Base-by-base conservation (phyloP, 2,888 invertebrate species). In the Sphecodes monilicornis region DNA sequence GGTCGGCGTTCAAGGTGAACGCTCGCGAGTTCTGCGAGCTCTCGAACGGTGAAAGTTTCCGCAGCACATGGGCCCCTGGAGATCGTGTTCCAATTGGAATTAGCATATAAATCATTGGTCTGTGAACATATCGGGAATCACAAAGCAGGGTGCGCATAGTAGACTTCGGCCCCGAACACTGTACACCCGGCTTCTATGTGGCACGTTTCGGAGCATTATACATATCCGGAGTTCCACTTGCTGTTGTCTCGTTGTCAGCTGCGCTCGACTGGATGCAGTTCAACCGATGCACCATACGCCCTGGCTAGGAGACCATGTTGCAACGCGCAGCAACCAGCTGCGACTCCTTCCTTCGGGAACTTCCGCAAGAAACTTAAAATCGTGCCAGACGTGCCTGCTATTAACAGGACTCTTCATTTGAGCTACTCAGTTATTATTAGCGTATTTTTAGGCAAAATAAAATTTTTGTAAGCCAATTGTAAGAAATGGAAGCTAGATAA, bases 211-310 rank as follows among this genome's bases (percentile, higher is more conserved):
- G 13, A 50, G 64, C 76, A 80, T 82, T 84, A 69, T 83, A 80
- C 86, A 78, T 81, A 82, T 86, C 83, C 77, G 66, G 78, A 74
- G 92, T 91, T 91, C 91, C 91, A 91, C 91, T 92, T 79, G 93
- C 87, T 85, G 86, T 83, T 66, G 66, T 88, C 86, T 86, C 86
- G 83, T 86, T 86, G 85, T 87, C 87, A 85, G 88, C 85, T 80
- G 88, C 88, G 90, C 89, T 89, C 86, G 87, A 91, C 85, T 91
- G 93, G 90, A 91, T 90, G 88, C 90, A 87, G 87, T 91, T 86
- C 90, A 90, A 86, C 78, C 85, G 86, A 85, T 81, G 81, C 85
- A 78, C 74, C 78, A 43, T 68, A 68, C 74, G 77, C 81, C 32
- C 26, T 18, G 68, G 50, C 11, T 68, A 41, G 74, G 11, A 72